Conservation (phyloP, 2,888 invertebrate species). For the Oscheius sp. region DNA sequence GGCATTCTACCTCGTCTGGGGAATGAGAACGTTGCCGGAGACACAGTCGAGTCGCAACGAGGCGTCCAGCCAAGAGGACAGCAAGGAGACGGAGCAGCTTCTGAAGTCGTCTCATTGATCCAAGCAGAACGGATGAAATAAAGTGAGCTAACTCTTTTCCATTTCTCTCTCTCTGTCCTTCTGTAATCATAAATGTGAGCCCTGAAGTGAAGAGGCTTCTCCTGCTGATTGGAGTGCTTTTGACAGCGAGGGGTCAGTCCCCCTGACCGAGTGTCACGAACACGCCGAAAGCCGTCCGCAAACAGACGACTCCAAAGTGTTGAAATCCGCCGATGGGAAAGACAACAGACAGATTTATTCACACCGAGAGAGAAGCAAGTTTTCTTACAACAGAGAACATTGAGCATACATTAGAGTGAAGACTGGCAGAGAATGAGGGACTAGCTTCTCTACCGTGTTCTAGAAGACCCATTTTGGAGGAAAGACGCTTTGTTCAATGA, state of each 20-base stretch:
- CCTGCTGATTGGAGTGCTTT: constrained; percentile 25
- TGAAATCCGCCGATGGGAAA: constrained; percentile 30
- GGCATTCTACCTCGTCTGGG: constrained; percentile 3
- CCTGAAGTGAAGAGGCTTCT: no score
- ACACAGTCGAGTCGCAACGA: background rate
- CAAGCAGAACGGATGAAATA: background rate
- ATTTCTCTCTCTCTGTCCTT: no score
- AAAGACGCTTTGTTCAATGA: constrained; percentile 4
- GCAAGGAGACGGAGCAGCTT: background rate
- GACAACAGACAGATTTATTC: constrained; percentile 19
- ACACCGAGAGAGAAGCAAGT: constrained; percentile 11
- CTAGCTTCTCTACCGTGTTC: constrained; percentile 20
- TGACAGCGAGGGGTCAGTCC: constrained; percentile 9
- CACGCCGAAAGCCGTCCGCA: constrained; percentile 27
- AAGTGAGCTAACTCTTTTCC: no score
- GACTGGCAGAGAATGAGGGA: constrained; percentile 1
- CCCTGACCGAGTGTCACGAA: constrained; percentile 29
- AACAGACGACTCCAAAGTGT: constrained; percentile 27
- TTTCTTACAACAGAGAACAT: constrained; percentile 25
- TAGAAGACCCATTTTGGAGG: constrained; percentile 18
- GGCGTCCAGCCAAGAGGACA: background rate
- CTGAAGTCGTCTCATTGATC: background rate
- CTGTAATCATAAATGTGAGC: no score
- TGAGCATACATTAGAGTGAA: background rate
- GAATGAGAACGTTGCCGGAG: background rate